Evolutionary conservation across 2,113 vertebrate genomes (phyloP), one percentile per base, ranked within the genome.

Genomic region (Spizaetus ornatus): DNA sequence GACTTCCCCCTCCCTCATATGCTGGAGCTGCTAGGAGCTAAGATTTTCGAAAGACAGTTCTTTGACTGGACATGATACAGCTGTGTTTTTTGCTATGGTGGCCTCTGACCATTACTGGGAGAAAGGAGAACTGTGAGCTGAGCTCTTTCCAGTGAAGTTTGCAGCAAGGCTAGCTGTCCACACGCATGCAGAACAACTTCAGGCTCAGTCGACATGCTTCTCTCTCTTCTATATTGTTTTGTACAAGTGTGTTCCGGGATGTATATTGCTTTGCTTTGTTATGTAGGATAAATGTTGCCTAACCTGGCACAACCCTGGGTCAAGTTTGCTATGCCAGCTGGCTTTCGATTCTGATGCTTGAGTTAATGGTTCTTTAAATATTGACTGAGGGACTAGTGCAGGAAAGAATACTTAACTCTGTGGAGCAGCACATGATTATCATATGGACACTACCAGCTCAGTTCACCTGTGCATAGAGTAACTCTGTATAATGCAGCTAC

Each of bases 311-410:
- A 80, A 95, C 31, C 17, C 48, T 74, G 21, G 29, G 23, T n/a
- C 25, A 76, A 88, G 36, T 74, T 77, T 74, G 42, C 48, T 90
- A 18, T 69, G 40, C 34, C 48, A 92, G 59, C 45, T 42, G 42
- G 45, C 34, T 84, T 93, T 86, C 17, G 4, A 69, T 86, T 74
- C 40, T 53, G 47, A 1, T 79, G 55, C 47, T 94, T 23, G 69
- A 81, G 47, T 69, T 94, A 84, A 71, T 83, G 31, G 9, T 36
- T 91, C 27, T 96, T 87, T 81, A 87, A 95, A 95, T 82, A 69
- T 31, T 95, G 88, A 79, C 56, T 50, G 71, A 95, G 48, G n/a
- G 63, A 78, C 32, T 47, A 84, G 16, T 32, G 19, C 29, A 70
- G 38, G 48, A 94, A 74, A 73, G 40, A 78, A 16, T 70, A 82